Evolutionary conservation across 2,113 vertebrate species (phyloP).

Genomic region (Elachura formosa): DNA sequence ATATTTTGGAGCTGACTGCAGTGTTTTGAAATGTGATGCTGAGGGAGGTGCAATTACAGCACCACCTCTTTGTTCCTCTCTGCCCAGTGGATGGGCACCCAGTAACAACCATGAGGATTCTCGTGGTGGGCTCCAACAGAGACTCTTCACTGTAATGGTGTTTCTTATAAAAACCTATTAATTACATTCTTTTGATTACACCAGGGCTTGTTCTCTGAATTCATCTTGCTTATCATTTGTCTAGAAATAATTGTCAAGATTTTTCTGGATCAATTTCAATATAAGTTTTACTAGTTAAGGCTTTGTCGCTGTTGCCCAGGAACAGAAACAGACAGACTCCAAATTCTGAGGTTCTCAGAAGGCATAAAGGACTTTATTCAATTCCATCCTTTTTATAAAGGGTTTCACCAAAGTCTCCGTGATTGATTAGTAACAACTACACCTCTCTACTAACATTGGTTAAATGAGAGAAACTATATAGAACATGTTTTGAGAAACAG

Average conservation of each 20-base stretch:
- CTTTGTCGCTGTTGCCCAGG: too few species aligned
- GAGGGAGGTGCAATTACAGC: not conserved
- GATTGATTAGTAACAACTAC: too few species aligned
- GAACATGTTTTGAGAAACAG: too few species aligned
- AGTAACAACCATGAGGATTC: not conserved
- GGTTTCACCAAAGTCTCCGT: too few species aligned
- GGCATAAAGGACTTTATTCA: too few species aligned
- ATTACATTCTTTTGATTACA: not conserved
- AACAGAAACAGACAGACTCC: too few species aligned
- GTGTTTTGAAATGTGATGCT: constrained; percentile 48
- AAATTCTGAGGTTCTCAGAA: too few species aligned
- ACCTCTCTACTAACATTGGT: too few species aligned
- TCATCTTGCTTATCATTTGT: not conserved
- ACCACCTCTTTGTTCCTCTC: constrained; percentile 19
- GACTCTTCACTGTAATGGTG: not conserved
- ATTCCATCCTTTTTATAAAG: too few species aligned
- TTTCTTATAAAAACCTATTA: not conserved
- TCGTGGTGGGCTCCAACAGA: not conserved
- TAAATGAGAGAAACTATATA: too few species aligned
- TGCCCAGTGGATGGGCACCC: not conserved
- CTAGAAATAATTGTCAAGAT: not conserved
- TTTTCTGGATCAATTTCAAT: not conserved
- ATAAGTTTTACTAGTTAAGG: not conserved
- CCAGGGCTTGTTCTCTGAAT: not conserved
- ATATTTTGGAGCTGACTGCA: constrained; percentile 21